Conservation (phyloP, 2,113 vertebrate species). For the Sprattus sprattus region DNA sequence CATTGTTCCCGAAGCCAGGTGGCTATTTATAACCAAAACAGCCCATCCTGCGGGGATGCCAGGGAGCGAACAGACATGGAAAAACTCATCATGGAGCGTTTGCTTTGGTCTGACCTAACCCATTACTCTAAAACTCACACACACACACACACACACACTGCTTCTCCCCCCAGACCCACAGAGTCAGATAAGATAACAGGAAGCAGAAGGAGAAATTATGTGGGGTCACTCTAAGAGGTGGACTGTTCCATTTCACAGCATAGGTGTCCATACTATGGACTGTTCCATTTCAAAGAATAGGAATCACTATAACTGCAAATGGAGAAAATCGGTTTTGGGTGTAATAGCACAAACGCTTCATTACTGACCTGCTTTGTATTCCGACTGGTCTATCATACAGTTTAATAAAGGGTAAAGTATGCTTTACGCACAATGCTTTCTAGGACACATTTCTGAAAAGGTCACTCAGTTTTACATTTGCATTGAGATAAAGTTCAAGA, state of each 20-base stretch:
- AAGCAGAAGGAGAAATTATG: neutral
- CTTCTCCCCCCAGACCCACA: neutral
- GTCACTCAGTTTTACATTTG: neutral
- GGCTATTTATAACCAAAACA: slow-evolving; percentile 14
- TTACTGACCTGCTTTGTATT: neutral
- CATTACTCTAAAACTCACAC: neutral
- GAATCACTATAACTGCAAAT: neutral
- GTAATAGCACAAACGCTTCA: neutral
- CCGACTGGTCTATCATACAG: neutral
- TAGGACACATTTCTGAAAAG: neutral
- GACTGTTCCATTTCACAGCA: neutral
- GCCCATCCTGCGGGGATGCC: neutral
- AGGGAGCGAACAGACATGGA: neutral
- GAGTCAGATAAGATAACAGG: slow-evolving; percentile 6
- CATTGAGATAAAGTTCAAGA: neutral
- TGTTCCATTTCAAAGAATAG: neutral
- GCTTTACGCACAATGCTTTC: neutral
- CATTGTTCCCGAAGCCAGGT: neutral
- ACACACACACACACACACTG: neutral
- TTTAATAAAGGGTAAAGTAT: neutral
- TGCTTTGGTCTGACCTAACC: slow-evolving; percentile 15
- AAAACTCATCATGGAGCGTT: slow-evolving; percentile 6
- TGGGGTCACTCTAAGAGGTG: neutral
- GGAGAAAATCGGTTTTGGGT: neutral
- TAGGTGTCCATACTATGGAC: neutral